Evolutionary conservation across 2,113 vertebrate genomes (phyloP), one percentile per base, ranked within the genome.

Genomic region (Paedocypris sp.): DNA sequence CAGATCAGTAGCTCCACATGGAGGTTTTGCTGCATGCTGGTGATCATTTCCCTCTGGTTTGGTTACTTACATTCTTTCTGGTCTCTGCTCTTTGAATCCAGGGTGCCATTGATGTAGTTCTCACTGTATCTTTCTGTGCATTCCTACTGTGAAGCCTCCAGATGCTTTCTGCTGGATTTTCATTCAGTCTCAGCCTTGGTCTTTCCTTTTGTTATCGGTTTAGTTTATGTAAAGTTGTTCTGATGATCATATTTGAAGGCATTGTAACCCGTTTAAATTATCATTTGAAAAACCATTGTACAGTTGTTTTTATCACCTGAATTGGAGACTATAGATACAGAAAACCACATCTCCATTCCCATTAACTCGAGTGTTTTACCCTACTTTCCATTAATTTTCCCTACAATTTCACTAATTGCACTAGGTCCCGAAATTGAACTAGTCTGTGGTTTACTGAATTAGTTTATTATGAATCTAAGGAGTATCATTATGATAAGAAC

Each of bases 61-160:
- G 22, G 12, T 35, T 25, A 22, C 36, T 28, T 25, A 19, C 28
- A 18, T 50, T 56, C 36, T 56, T 29, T 56, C 52, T 41, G 23
- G 18, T 23, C 15, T 31, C 10, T 29, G 35, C 15, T 26, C 36
- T 56, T 56, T 56, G 52, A 28, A 56, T 56, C 18, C 18, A 56
- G 39, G 25, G 15, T 1, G 2, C 23, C 52, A 53, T 26, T 53
- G 13, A 53, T 53, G 33, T 26, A 22, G 15, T 6, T 54, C 33
- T 23, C 5, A n/a, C 51, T 53, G 33, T 53, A 53, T 53, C 51
- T 38, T 18, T 53, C 35, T 53, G 50, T 25, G 11, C 11, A n/a
- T 53, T 16, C 50, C 32, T 20, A 25, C 41, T 20, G n/a, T 16
- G 12, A 6, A 15, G 23, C n/a, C 13, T 56, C 36, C n/a, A 45